These are phyloP conservation scores for Miniopterus natalensis DNA, from an alignment of 2,113 vertebrate genomes.

Conservation along the genomic window DNA sequence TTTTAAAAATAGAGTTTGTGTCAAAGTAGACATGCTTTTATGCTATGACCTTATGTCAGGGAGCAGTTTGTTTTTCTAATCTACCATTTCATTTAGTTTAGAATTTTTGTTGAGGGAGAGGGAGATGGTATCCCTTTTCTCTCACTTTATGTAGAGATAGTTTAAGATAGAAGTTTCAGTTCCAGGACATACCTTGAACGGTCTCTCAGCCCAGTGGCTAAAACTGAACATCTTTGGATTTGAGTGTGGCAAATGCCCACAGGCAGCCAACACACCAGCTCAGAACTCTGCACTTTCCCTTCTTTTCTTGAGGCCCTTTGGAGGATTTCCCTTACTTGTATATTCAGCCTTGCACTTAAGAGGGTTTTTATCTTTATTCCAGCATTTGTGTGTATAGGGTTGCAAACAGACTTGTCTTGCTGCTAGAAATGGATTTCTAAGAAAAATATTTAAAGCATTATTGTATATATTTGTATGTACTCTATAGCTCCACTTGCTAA, in stretches of 20 bases:
- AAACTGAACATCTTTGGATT: neutral
- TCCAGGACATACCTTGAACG: neutral
- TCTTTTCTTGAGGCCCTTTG: neutral
- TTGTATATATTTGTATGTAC: neutral
- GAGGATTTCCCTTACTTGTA: neutral
- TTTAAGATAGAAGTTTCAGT: neutral
- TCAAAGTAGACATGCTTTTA: slow-evolving; percentile 2
- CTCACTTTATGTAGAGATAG: neutral
- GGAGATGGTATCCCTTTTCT: neutral
- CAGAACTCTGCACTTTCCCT: neutral
- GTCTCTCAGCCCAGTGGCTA: neutral
- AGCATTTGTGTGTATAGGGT: neutral
- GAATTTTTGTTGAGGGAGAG: neutral
- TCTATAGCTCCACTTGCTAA: neutral
- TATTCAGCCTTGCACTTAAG: neutral
- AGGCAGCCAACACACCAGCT: neutral
- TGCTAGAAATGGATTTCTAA: neutral
- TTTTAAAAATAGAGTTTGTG: neutral
- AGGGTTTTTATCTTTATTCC: neutral
- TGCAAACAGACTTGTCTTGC: neutral
- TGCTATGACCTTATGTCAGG: neutral
- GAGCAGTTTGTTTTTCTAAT: neutral
- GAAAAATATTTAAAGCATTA: neutral
- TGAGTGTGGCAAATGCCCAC: neutral
- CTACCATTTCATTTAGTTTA: neutral